A percentile compares a stretch with the other conserved stretches of the same genome.
Evolutionary conservation across 2,797 vertebrate species (phyloP).

Genomic region (Lepilemur septentrionalis): DNA sequence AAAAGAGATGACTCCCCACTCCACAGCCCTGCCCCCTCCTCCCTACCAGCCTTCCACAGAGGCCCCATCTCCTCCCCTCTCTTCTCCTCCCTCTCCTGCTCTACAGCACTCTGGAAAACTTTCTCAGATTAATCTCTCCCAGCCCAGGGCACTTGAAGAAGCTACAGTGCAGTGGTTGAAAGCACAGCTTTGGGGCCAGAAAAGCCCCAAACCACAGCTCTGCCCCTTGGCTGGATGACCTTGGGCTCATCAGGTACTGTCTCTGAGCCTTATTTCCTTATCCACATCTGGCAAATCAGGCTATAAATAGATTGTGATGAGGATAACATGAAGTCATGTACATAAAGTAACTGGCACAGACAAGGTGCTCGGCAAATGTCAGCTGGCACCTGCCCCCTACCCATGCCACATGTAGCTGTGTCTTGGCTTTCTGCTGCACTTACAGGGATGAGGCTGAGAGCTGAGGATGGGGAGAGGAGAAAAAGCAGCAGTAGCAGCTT

Average conservation of each 20-base stretch:
- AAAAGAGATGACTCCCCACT: slow-evolving; percentile 72
- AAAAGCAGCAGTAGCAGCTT: neutral
- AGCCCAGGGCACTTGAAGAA: neutral
- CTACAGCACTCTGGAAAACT: neutral
- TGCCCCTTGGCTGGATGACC: neutral
- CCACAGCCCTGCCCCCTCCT: neutral
- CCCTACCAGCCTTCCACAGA: neutral
- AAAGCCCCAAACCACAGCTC: neutral
- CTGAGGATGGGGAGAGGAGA: neutral
- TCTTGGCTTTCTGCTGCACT: neutral
- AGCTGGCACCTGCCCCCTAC: neutral
- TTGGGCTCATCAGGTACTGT: neutral
- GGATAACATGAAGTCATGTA: neutral
- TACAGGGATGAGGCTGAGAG: neutral
- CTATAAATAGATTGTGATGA: neutral
- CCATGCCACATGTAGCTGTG: neutral
- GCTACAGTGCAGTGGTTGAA: neutral
- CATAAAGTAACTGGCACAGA: neutral
- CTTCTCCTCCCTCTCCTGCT: neutral
- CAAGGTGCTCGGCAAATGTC: neutral
- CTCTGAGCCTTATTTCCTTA: neutral
- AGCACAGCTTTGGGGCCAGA: neutral
- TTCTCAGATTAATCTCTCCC: neutral
- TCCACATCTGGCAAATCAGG: neutral
- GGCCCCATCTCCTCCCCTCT: neutral